Conservation (phyloP, 2,797 vertebrate species). For the Sebastes variabilis region DNA sequence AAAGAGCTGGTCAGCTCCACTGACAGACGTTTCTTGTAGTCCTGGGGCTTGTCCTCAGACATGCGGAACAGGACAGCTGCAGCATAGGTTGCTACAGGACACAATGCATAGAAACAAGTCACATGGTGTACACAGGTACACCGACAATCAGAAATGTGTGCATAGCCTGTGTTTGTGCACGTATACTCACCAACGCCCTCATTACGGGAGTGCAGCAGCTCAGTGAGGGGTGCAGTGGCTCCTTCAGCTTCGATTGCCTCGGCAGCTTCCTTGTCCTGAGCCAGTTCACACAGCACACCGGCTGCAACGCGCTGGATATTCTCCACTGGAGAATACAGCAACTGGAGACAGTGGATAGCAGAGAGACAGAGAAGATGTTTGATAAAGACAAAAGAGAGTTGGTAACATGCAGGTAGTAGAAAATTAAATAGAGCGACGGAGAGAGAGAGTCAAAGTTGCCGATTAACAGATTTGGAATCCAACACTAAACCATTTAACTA, state of each 20-base stretch:
- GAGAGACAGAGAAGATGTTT: neutral
- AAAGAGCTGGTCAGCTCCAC: conserved; percentile 98
- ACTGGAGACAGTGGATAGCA: conserved; percentile 67
- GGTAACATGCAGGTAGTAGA: neutral
- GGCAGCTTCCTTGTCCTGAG: conserved; percentile 98
- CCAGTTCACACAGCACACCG: conserved; percentile 97
- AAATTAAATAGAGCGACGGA: neutral
- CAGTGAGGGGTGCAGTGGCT: conserved; percentile 96
- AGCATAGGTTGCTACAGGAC: conserved; percentile 90
- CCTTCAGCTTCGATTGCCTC: conserved; percentile 98
- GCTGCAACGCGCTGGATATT: conserved; percentile 99
- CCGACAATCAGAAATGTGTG: neutral
- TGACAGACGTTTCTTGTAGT: conserved; percentile 97
- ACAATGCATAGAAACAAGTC: neutral
- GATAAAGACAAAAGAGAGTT: neutral
- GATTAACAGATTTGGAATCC: neutral
- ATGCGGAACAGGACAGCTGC: conserved; percentile 98
- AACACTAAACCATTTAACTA: neutral
- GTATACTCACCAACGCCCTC: conserved; percentile 93
- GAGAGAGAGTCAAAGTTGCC: neutral
- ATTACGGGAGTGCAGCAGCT: conserved; percentile 96
- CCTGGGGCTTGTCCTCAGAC: conserved; percentile 99
- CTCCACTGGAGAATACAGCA: conserved; percentile 98
- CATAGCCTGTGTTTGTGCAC: neutral
- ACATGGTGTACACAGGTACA: neutral